These are phyloP conservation scores for Sebastes miniatus DNA, from an alignment of 2,797 vertebrate species.

Conservation along the genomic window DNA sequence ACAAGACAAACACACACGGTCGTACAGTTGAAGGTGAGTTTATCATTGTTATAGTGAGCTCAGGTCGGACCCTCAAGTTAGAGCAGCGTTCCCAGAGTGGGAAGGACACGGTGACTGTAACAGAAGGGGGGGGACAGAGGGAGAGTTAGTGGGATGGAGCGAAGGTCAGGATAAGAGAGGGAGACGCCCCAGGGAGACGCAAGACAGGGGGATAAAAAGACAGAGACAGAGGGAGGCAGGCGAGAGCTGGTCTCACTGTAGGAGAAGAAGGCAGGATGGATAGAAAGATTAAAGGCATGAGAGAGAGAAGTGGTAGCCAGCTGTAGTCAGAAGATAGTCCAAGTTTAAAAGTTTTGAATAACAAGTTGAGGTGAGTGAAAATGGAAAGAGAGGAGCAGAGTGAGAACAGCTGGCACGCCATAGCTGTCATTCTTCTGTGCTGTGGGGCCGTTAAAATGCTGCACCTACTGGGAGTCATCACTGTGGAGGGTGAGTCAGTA, in stretches of 20 bases:
- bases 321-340: neutral
- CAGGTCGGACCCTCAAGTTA: conserved; percentile 40
- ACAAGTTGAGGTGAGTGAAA: neutral
- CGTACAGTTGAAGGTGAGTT: conserved; percentile 41
- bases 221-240: conserved; percentile 51
- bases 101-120: conserved; percentile 65
- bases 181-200: conserved; percentile 48
- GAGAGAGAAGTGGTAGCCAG: neutral
- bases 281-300: conserved; percentile 11
- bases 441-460: conserved; percentile 78
- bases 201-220: conserved; percentile 59
- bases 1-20: conserved; percentile 18
- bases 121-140: neutral
- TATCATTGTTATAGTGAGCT: conserved; percentile 47
- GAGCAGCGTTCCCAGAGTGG: conserved; percentile 35
- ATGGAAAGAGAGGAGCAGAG: conserved; percentile 70
- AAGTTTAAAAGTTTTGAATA: conserved; percentile 3
- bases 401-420: conserved; percentile 71
- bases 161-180: conserved; percentile 56
- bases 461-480: conserved; percentile 79
- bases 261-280: conserved; percentile 26
- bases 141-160: conserved; percentile 30
- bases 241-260: conserved; percentile 32
- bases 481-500: conserved; percentile 78
- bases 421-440: conserved; percentile 75